These are phyloP conservation scores for Bugula neritina DNA, from an alignment of 2,888 invertebrate species.

Conservation along the genomic window DNA sequence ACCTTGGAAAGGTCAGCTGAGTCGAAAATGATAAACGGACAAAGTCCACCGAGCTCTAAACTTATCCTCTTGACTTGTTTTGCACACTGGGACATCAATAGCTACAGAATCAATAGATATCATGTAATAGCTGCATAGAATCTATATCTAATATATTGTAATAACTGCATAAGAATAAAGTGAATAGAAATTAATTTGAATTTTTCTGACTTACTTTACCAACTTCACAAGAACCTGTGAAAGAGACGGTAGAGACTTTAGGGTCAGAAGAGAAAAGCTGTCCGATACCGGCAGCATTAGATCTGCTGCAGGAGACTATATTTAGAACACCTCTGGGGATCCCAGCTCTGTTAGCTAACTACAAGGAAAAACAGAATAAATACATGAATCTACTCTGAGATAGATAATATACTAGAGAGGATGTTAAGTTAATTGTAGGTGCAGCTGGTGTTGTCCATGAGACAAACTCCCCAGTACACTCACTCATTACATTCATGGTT, in stretches of 20 bases:
- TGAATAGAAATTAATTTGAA: too few species aligned
- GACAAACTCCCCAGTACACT: too few species aligned
- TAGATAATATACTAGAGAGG: too few species aligned
- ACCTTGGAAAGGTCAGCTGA: slow-evolving; percentile 82
- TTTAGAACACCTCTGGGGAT: slow-evolving; percentile 86
- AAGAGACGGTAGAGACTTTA: slow-evolving; percentile 79
- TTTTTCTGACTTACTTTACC: slow-evolving; percentile 71
- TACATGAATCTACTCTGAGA: too few species aligned
- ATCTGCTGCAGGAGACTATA: slow-evolving; percentile 71
- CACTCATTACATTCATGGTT: too few species aligned
- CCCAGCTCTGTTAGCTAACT: slow-evolving; percentile 79
- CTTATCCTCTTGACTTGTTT: slow-evolving; percentile 79
- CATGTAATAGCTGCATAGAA: too few species aligned
- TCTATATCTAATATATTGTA: too few species aligned
- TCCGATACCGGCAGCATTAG: slow-evolving; percentile 73
- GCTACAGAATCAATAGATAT: slow-evolving; percentile 44
- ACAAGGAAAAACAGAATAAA: slow-evolving; percentile 27
- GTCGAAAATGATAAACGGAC: slow-evolving; percentile 92
- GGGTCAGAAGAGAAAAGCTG: slow-evolving; percentile 77
- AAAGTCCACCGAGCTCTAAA: slow-evolving; percentile 96
- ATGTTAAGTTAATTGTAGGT: too few species aligned
- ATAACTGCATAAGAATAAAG: too few species aligned
- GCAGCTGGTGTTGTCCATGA: too few species aligned
- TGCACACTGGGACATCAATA: slow-evolving; percentile 72
- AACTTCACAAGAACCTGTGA: slow-evolving; percentile 82